These are phyloP conservation scores for Dicyrtoma fusca DNA, from an alignment of 2,888 invertebrate species.

Conservation along the genomic window DNA sequence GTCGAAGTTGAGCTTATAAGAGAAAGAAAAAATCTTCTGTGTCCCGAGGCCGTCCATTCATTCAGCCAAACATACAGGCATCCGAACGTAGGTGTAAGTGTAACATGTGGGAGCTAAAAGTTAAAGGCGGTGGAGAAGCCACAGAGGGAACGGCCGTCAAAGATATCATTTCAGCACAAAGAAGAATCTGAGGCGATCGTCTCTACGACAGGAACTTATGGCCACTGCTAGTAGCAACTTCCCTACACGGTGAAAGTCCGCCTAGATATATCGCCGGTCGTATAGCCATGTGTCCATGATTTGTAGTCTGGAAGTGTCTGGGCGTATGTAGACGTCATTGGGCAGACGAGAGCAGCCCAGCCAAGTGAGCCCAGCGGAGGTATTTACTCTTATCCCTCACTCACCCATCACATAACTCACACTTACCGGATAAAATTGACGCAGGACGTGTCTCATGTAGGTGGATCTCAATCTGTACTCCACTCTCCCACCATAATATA, in stretches of 20 bases:
- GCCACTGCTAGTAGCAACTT: too few relatives aligned
- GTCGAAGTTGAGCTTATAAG: too few relatives aligned
- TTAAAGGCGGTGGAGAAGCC: not conserved
- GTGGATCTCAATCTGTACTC: too few relatives aligned
- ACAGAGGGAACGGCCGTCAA: not conserved
- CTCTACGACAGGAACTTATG: too few relatives aligned
- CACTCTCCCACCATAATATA: too few relatives aligned
- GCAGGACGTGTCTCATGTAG: too few relatives aligned
- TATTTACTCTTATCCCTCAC: not conserved
- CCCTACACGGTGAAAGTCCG: not conserved
- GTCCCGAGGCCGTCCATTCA: too few relatives aligned
- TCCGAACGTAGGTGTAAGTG: too few relatives aligned
- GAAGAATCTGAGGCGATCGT: not conserved
- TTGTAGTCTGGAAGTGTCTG: not conserved
- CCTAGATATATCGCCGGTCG: not conserved
- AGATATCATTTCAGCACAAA: not conserved
- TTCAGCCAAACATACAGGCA: too few relatives aligned
- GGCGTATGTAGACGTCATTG: too few relatives aligned
- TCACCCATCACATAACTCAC: slow-evolving; percentile 1
- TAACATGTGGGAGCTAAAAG: not conserved
- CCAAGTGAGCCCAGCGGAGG: not conserved
- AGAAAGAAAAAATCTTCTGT: not conserved
- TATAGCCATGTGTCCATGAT: not conserved
- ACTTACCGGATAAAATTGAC: not conserved
- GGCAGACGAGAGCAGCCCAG: too few relatives aligned